Base-by-base conservation (phyloP, 30 jellyfish, hydroid and myxozoan genomes). In the Hydractinia symbiolongicarpus region DNA sequence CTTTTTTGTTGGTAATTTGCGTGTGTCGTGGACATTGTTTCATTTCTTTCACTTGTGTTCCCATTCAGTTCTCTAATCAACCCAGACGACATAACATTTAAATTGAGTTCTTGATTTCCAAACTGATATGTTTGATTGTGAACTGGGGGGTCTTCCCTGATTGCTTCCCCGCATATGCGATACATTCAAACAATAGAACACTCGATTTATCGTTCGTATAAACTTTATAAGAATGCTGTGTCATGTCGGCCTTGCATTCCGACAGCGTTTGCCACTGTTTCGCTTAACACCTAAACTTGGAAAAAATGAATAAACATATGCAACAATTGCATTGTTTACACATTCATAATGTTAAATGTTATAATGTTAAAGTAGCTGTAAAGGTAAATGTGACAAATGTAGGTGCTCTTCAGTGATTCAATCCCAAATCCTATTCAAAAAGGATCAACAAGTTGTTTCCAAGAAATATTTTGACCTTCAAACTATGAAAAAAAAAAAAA, bases 161-260 rank as follows among this genome's bases (percentile, higher is more conserved):
- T 53, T 49, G 17, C 3, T n/a, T 20, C 51, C 51, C 61, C 51
- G 40, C 11, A 71, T 9, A 7, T 4, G 4, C 2, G 80, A 71
- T 6, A 71, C 70, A 20, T 71, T 71, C 67, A 71, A 53, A 50
- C 80, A 71, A 71, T 71, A 1, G n/a, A 71, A 71, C 54, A 71
- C 80, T 71, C 16, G 9, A 60, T 71, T 60, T 19, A 71, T 19
- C 80, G 5, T 71, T 20, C 16, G 17, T 7, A 71, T 9, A 11
- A 71, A 0, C 14, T 71, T 20, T 7, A n/a, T 53, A 71, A 60
- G 40, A 67, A 71, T 50, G 4, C 51, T 9, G 80, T 71, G n/a
- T 71, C 9, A 20, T 6, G 56, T 20, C 50, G 9, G n/a, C 16
- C 61, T n/a, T 50, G 80, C 7, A 7, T 50, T 50, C 5, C 14